Evolutionary conservation across 1,140 invertebrate genomes (phyloP).

Genomic region (Parasteatoda tepidariorum): DNA sequence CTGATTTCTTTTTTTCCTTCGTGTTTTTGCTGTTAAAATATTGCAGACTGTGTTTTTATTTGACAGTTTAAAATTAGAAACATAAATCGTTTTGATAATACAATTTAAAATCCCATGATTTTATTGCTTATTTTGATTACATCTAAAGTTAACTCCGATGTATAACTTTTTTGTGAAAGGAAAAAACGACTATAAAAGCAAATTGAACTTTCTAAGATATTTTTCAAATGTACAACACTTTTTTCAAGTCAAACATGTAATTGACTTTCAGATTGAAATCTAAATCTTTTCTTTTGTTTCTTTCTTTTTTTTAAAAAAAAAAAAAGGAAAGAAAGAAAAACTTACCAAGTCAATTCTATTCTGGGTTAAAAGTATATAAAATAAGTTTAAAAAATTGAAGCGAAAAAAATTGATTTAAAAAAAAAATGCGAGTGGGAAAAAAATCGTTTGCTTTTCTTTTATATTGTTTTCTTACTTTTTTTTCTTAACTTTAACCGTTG

Average conservation of each 20-base stretch:
- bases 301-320: no score
- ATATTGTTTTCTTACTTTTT: background rate
- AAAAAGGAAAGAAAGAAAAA: background rate
- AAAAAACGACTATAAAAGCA: background rate
- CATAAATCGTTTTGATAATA: background rate
- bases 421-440: background rate
- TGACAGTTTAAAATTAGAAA: background rate
- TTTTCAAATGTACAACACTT: constrained; percentile 24
- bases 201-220: background rate
- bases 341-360: constrained; percentile 15
- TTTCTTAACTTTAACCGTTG: constrained; percentile 7
- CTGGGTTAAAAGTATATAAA: background rate
- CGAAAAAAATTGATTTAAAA: background rate
- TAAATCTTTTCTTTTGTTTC: constrained; percentile 23
- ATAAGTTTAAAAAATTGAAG: background rate
- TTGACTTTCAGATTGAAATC: constrained; percentile 56
- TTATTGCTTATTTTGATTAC: background rate
- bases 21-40: no score
- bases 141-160: background rate
- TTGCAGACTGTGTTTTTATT: no score
- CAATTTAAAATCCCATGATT: background rate
- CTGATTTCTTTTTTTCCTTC: no score
- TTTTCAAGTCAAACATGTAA: constrained; percentile 52
- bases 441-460: background rate
- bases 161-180: background rate